Conservation (phyloP, 2,113 vertebrate species). For the Hyperopisus bebe region DNA sequence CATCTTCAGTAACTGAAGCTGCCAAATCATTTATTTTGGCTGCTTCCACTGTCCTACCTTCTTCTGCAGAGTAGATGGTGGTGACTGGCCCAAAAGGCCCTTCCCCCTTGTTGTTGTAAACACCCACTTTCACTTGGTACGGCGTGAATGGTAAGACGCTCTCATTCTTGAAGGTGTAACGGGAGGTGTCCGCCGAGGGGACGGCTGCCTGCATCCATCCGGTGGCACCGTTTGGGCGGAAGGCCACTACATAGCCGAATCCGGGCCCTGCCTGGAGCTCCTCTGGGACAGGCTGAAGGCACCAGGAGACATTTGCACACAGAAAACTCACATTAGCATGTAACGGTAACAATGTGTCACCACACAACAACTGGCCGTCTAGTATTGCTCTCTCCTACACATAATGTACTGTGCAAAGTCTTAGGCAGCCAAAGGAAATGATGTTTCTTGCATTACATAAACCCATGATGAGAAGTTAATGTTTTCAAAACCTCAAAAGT, state of each 20-base stretch:
- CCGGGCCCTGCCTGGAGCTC: slow-evolving; percentile 89
- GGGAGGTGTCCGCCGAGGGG: slow-evolving; percentile 77
- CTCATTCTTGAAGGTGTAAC: slow-evolving; percentile 91
- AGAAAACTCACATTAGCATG: neutral
- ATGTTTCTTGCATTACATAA: neutral
- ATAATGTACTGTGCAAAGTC: neutral
- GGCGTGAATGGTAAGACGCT: slow-evolving; percentile 87
- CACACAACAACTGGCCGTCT: neutral
- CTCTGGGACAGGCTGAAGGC: slow-evolving; percentile 82
- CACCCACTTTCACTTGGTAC: slow-evolving; percentile 90
- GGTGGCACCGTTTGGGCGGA: slow-evolving; percentile 74
- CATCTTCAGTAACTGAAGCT: neutral
- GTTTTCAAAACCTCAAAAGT: neutral
- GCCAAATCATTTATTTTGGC: neutral
- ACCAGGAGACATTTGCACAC: neutral
- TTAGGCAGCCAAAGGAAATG: neutral
- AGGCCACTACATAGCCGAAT: slow-evolving; percentile 96
- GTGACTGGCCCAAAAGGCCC: slow-evolving; percentile 80
- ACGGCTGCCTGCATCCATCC: slow-evolving; percentile 97
- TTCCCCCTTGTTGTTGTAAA: slow-evolving; percentile 95
- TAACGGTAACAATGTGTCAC: neutral
- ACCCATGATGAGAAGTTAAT: neutral
- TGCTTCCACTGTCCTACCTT: slow-evolving; percentile 63
- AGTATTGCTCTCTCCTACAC: neutral
- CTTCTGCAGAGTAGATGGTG: slow-evolving; percentile 87